These are phyloP conservation scores for Manis pentadactyla DNA, from an alignment of 2,797 vertebrate species.

Conservation along the genomic window DNA sequence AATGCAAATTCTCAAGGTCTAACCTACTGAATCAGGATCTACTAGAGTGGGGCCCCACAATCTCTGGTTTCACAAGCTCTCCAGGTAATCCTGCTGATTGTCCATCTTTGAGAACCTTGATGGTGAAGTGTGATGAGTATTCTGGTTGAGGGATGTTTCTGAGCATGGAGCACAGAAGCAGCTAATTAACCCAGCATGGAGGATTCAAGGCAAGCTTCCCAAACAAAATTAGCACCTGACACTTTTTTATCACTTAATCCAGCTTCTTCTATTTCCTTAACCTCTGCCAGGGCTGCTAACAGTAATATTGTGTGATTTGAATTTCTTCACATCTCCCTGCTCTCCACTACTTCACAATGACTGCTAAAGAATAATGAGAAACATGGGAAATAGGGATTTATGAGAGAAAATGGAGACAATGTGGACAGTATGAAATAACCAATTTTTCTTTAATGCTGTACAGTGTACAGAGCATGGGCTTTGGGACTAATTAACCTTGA, in stretches of 20 bases:
- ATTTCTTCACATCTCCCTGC: background rate
- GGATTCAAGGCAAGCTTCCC: background rate
- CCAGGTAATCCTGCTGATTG: background rate
- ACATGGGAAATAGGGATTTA: background rate
- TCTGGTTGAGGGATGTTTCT: background rate
- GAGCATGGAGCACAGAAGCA: background rate
- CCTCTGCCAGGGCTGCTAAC: background rate
- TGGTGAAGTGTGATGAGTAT: background rate
- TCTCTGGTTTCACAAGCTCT: background rate
- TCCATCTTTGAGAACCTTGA: background rate
- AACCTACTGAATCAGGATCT: background rate
- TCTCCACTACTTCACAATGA: background rate
- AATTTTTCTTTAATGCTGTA: background rate
- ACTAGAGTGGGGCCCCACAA: background rate
- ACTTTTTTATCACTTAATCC: background rate
- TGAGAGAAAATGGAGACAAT: background rate
- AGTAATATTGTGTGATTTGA: background rate
- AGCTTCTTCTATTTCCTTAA: background rate
- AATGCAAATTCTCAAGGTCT: background rate
- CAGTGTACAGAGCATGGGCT: background rate
- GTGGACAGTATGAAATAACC: background rate
- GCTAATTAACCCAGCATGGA: background rate
- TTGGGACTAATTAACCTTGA: background rate
- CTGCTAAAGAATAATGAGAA: constrained; percentile 10
- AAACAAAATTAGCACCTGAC: background rate